Evolutionary conservation across 2,888 invertebrate genomes (phyloP).

Genomic region (Gibbula magus): DNA sequence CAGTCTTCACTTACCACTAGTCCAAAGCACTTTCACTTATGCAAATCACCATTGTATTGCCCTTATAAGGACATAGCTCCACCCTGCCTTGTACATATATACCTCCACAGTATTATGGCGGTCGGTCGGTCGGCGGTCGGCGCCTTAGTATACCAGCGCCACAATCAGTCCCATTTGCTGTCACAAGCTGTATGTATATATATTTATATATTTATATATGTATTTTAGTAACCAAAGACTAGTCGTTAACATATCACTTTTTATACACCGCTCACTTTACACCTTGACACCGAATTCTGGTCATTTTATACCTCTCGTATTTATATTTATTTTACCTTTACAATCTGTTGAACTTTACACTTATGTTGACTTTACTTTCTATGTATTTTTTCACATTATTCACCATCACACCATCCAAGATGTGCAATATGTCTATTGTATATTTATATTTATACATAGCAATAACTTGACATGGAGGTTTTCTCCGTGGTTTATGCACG

Average conservation of each 20-base stretch:
- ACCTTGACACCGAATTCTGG: neutral
- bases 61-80: constrained; percentile 18
- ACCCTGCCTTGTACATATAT: constrained; percentile 11
- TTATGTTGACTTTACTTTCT: constrained; percentile 14
- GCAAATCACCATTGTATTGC: constrained; percentile 17
- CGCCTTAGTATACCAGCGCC: too few species aligned
- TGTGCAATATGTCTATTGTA: constrained; percentile 9
- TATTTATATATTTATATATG: constrained; percentile 18
- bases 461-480: neutral
- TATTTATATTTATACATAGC: constrained; percentile 24
- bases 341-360: neutral
- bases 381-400: neutral
- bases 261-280: constrained; percentile 6
- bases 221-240: constrained; percentile 14
- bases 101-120: constrained; percentile 14
- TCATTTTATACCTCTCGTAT: constrained; percentile 13
- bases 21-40: constrained; percentile 17
- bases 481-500: neutral
- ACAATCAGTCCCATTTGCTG: constrained; percentile 11
- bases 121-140: too few species aligned
- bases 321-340: constrained; percentile 18
- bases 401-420: neutral
- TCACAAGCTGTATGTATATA: constrained; percentile 2
- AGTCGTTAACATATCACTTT: neutral
- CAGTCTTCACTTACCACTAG: neutral